Percentiles rank a stretch among this genome's conserved stretches.
Evolutionary conservation across 1,140 invertebrate genomes (phyloP).

Genomic region (Penaeus chinensis): DNA sequence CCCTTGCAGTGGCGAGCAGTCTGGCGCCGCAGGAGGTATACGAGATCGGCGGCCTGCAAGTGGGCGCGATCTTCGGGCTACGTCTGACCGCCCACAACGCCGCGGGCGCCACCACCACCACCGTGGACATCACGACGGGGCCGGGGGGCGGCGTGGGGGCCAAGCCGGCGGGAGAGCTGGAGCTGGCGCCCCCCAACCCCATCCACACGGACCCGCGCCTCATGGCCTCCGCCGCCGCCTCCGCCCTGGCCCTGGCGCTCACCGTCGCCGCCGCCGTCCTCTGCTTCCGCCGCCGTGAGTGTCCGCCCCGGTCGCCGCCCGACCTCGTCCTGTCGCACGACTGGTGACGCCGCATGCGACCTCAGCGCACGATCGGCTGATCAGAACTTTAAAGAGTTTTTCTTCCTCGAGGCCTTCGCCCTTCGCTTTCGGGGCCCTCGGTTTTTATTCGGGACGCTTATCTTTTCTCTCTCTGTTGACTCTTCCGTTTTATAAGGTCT

Average conservation of each 20-base stretch:
- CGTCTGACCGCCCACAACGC: slow-evolving; percentile 83
- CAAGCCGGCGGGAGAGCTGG: slow-evolving; percentile 18
- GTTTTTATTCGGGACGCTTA: too few relatives aligned
- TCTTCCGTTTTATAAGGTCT: too few relatives aligned
- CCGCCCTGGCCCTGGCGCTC: slow-evolving; percentile 58
- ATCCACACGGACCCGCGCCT: slow-evolving; percentile 61
- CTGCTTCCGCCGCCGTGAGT: slow-evolving; percentile 59
- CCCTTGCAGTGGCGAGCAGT: slow-evolving; percentile 64
- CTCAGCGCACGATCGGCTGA: too few relatives aligned
- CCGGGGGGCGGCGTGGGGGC: slow-evolving; percentile 20
- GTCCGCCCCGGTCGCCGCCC: background rate
- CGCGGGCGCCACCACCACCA: slow-evolving; percentile 74
- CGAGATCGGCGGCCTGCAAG: slow-evolving; percentile 77
- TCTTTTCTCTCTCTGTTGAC: too few relatives aligned
- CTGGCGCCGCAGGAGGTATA: slow-evolving; percentile 69
- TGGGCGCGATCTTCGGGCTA: slow-evolving; percentile 83
- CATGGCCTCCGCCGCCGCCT: slow-evolving; percentile 61
- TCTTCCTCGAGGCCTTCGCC: too few relatives aligned
- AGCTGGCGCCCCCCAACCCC: slow-evolving; percentile 41
- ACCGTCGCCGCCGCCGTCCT: slow-evolving; percentile 60
- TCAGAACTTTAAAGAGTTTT: too few relatives aligned
- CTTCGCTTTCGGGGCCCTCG: too few relatives aligned
- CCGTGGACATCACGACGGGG: slow-evolving; percentile 61
- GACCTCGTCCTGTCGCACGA: background rate
- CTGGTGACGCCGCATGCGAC: too few relatives aligned